Evolutionary conservation across 2,797 vertebrate species (phyloP), one percentile per base, ranked within the genome.

Genomic region (Oreonectes daqikongensis): DNA sequence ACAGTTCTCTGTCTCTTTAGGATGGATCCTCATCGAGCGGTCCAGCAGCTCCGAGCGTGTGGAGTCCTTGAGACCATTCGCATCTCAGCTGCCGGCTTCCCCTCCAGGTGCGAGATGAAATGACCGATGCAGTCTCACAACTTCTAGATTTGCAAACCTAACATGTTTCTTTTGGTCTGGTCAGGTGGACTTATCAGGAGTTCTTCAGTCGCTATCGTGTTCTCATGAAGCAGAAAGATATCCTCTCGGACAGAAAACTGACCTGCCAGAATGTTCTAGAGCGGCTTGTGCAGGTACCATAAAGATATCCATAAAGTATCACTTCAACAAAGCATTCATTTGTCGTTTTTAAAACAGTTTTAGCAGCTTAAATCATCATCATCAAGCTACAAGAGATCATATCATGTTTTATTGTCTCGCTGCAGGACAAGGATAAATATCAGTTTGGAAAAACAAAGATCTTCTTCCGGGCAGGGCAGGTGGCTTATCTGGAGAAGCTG

Each of bases 371-470:
- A n/a, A n/a, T n/a, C n/a, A n/a, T n/a, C n/a, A n/a, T n/a, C n/a
- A n/a, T n/a, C n/a, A n/a, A n/a, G n/a, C n/a, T n/a, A n/a, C n/a
- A n/a, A n/a, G n/a, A n/a, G n/a, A n/a, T n/a, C n/a, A n/a, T n/a
- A n/a, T n/a, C n/a, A n/a, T n/a, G n/a, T 18, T 15, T 6, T 17
- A 57, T 28, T 26, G 14, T 15, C 20, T 1, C n/a, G 22, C 73
- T 68, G 12, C 42, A 99, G 98, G 94, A 98, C 83, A 88, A 93
- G 78, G 94, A 96, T 85, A 96, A 97, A 87, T 99, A 97, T 90
- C 95, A 98, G 85, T 98, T 97, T 91, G 98, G 98, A 71, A 98
- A 96, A 86, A 98, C 88, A 83, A 99, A 99, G 91, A 98, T 99
- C 87, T 99, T 99, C 93, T 99, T 99, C 91, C 93, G 97, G 71